Evolutionary conservation across 1,140 invertebrate species (phyloP).

Genomic region (Drosophila jambulina): DNA sequence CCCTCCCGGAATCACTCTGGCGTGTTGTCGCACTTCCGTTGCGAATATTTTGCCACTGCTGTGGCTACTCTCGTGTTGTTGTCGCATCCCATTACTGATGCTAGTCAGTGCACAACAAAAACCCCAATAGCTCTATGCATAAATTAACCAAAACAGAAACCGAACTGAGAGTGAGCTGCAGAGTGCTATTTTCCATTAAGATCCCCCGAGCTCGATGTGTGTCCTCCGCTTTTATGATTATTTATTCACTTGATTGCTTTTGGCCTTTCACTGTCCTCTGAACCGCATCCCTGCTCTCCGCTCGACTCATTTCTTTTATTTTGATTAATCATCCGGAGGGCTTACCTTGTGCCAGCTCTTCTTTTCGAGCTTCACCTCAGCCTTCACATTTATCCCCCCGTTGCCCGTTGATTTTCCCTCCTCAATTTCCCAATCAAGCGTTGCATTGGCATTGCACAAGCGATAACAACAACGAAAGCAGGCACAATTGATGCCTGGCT

Average conservation of each 20-base stretch:
- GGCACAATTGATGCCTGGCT: conserved; percentile 41
- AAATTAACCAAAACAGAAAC: conserved; percentile 61
- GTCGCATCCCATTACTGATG: conserved; percentile 45
- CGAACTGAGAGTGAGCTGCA: conserved; percentile 6
- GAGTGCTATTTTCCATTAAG: conserved; percentile 46
- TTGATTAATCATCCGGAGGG: conserved; percentile 72
- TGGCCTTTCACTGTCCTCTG: conserved; percentile 28
- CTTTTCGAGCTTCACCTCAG: conserved; percentile 23
- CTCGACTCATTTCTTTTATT: conserved; percentile 43
- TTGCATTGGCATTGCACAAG: conserved; percentile 67
- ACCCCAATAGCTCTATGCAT: conserved; percentile 54
- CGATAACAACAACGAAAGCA: conserved; percentile 38
- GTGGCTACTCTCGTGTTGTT: background rate
- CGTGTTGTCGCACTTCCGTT: conserved; percentile 64
- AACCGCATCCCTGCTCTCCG: conserved; percentile 17
- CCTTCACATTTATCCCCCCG: conserved; percentile 15
- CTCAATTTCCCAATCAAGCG: conserved; percentile 61
- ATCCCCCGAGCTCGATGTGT: conserved; percentile 16
- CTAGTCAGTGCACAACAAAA: conserved; percentile 55
- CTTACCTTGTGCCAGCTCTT: conserved; percentile 42
- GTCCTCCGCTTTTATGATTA: conserved; percentile 47
- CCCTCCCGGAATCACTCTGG: conserved; percentile 54
- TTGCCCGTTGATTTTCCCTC: conserved; percentile 9
- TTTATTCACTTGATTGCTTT: conserved; percentile 54
- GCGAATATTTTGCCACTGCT: conserved; percentile 50